phyloP scores from a whole-genome alignment of 1,140 invertebrate species.

The Drosophila mayri region DNA sequence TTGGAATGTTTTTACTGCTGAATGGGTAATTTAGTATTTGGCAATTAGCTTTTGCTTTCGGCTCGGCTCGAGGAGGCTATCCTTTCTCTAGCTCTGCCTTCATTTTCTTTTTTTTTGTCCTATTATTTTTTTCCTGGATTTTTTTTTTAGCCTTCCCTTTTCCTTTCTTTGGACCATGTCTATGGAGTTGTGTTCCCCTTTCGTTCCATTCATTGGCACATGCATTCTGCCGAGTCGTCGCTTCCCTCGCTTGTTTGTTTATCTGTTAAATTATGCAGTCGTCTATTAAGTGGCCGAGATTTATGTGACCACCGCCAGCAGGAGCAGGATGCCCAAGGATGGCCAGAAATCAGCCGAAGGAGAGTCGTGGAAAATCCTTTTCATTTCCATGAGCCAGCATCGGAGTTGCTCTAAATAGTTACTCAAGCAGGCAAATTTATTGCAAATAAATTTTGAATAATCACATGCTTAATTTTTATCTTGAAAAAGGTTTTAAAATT shows the following conservation, averaged over 20 bases:
- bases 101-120: slow-evolving; percentile 8
- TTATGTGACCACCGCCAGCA: slow-evolving; percentile 61
- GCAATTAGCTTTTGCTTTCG: slow-evolving; percentile 82
- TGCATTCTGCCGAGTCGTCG: slow-evolving; percentile 56
- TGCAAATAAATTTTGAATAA: not conserved
- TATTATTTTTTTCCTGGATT: not conserved
- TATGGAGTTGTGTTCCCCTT: slow-evolving; percentile 11
- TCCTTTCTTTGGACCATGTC: slow-evolving; percentile 5
- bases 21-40: slow-evolving; percentile 83
- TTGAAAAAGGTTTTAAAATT: not conserved
- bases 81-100: slow-evolving; percentile 9
- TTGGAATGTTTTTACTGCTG: slow-evolving; percentile 79
- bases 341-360: slow-evolving; percentile 3
- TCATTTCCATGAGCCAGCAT: slow-evolving; percentile 28
- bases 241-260: slow-evolving; percentile 72
- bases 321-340: slow-evolving; percentile 14
- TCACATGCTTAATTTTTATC: not conserved
- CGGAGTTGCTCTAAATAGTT: not conserved
- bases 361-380: slow-evolving; percentile 29
- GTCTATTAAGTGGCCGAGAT: slow-evolving; percentile 80
- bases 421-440: slow-evolving; percentile 1
- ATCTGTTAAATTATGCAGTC: slow-evolving; percentile 83
- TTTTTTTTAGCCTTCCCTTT: not conserved
- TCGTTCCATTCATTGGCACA: slow-evolving; percentile 55
- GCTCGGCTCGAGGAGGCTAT: slow-evolving; percentile 19